A percentile compares a stretch with the other conserved stretches of the same genome.
These are phyloP conservation scores for Pollenia angustigena DNA, from an alignment of 2,888 invertebrate genomes.

Conservation along the genomic window DNA sequence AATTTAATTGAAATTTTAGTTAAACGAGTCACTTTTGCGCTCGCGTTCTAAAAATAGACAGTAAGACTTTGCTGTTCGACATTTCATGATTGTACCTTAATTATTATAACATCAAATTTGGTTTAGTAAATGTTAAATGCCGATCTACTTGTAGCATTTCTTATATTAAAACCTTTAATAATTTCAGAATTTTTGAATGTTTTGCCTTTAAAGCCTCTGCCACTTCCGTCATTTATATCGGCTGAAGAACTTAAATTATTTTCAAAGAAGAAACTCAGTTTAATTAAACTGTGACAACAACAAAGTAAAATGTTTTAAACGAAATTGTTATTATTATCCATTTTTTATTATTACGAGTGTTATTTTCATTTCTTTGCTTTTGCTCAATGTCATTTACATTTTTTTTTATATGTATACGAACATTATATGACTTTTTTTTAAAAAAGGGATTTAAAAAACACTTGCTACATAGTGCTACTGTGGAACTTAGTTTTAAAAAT, in stretches of 20 bases:
- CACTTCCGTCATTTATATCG: slow-evolving; percentile 28
- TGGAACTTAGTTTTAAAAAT: too few species aligned
- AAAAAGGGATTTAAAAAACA: slow-evolving; percentile 61
- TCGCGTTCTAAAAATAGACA: too few species aligned
- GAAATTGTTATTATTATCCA: slow-evolving; percentile 69
- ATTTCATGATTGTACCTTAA: too few species aligned
- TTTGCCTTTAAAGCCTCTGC: background rate
- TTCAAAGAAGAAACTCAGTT: slow-evolving; percentile 40
- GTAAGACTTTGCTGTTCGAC: too few species aligned
- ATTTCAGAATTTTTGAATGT: background rate
- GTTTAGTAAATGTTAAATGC: background rate
- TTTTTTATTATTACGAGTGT: slow-evolving; percentile 42
- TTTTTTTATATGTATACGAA: slow-evolving; percentile 21
- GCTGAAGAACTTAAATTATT: slow-evolving; percentile 36
- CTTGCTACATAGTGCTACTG: slow-evolving; percentile 42
- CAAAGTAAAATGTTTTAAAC: slow-evolving; percentile 53
- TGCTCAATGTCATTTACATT: slow-evolving; percentile 66
- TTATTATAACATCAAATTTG: background rate
- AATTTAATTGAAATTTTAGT: too few species aligned
- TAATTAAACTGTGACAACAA: slow-evolving; percentile 62
- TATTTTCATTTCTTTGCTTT: slow-evolving; percentile 59
- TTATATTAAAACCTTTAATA: background rate
- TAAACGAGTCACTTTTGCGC: too few species aligned
- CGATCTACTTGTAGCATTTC: slow-evolving; percentile 27
- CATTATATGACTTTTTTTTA: slow-evolving; percentile 20